Conservation (phyloP, 1,140 invertebrate species). For the Elysia chlorotica region DNA sequence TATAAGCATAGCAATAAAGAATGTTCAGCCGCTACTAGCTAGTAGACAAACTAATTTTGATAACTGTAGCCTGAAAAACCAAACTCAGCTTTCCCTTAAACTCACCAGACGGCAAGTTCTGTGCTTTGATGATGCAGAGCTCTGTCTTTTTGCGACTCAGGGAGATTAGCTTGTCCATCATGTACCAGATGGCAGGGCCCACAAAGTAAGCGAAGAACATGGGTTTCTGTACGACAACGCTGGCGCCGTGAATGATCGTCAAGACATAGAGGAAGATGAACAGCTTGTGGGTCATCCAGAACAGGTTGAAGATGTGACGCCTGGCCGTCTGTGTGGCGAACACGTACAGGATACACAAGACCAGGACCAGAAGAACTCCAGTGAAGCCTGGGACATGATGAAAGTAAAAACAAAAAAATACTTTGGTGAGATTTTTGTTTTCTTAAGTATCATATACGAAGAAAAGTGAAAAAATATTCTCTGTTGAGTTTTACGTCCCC, state of each 20-base stretch:
- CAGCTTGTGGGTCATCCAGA: constrained; percentile 96
- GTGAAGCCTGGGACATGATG: constrained; percentile 77
- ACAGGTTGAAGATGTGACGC: constrained; percentile 74
- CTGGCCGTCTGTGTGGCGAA: constrained; percentile 95
- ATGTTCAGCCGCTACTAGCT: no score
- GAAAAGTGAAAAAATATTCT: no score
- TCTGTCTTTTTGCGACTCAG: constrained; percentile 72
- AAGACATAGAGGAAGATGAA: constrained; percentile 90
- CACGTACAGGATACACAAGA: constrained; percentile 95
- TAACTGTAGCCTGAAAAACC: no score
- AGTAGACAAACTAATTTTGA: no score
- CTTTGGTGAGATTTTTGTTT: no score
- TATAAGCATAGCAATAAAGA: no score
- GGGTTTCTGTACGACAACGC: constrained; percentile 78
- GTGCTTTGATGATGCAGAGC: constrained; percentile 92
- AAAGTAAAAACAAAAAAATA: no score
- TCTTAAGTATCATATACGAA: no score
- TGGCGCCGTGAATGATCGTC: constrained; percentile 92
- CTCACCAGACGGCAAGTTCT: constrained; percentile 87
- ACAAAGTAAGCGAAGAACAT: constrained; percentile 96
- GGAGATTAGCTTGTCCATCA: constrained; percentile 91
- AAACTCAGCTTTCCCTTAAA: constrained; percentile 1
- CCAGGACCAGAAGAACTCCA: constrained; percentile 85
- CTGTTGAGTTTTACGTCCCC: no score
- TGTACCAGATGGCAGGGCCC: constrained; percentile 87